Conservation (phyloP, 2,113 vertebrate genomes). For the Hirundichthys speculiger region DNA sequence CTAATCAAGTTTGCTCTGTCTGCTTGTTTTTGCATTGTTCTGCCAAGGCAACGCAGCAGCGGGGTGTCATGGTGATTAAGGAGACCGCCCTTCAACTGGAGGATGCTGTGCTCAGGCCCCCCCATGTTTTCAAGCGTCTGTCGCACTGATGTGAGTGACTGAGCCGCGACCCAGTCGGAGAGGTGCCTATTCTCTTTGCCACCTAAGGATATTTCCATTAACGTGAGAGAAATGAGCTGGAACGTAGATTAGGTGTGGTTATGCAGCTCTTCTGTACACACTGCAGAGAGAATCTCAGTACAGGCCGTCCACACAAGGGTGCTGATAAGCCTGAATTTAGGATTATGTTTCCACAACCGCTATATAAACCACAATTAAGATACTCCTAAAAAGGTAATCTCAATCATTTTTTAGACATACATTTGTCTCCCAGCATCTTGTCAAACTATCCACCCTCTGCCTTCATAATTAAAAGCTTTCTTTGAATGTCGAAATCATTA, state of each 20-base stretch:
- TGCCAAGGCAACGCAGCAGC: constrained; percentile 52
- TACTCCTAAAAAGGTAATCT: too few species aligned
- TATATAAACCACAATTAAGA: too few species aligned
- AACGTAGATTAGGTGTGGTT: constrained; percentile 7
- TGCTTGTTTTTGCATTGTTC: constrained; percentile 49
- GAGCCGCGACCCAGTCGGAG: neutral
- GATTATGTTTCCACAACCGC: too few species aligned
- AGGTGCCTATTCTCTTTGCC: constrained; percentile 19
- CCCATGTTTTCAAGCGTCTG: constrained; percentile 59
- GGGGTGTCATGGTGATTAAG: constrained; percentile 64
- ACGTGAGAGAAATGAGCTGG: constrained; percentile 17
- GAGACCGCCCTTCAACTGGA: constrained; percentile 52
- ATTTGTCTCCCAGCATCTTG: neutral
- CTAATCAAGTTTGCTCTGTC: constrained; percentile 53
- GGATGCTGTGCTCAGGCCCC: constrained; percentile 48
- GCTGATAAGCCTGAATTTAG: too few species aligned
- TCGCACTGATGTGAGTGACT: constrained; percentile 18
- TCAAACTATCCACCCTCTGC: constrained; percentile 25
- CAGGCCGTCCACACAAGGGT: too few species aligned
- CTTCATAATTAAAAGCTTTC: constrained; percentile 9
- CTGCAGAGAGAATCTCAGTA: too few species aligned
- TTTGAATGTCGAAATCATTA: constrained; percentile 17
- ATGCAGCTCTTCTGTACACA: neutral
- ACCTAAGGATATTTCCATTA: constrained; percentile 22
- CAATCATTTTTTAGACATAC: too few species aligned